A percentile compares a stretch with the other conserved stretches of the same genome.
Conservation (phyloP, 2,797 vertebrate species). For the Halcyon badia region DNA sequence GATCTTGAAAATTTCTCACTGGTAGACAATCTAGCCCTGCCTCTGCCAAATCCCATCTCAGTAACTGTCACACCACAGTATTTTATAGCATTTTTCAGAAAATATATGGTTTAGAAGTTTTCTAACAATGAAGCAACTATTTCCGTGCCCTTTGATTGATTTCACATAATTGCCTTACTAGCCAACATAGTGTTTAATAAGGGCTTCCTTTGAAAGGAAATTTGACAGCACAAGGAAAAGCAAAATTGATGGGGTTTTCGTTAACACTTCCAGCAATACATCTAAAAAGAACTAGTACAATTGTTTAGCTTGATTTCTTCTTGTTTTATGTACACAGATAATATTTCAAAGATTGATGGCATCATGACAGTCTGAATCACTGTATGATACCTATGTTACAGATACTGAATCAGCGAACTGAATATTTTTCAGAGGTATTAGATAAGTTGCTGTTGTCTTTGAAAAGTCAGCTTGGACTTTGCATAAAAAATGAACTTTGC, state of each 20-base stretch:
- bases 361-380: background rate
- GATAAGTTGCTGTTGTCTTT: background rate
- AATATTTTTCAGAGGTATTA: background rate
- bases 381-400: background rate
- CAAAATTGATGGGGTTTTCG: background rate
- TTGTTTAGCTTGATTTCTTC: background rate
- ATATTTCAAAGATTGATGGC: background rate
- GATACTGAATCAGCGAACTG: background rate
- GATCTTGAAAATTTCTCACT: background rate
- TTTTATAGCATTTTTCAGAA: background rate
- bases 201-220: background rate
- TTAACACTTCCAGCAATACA: background rate
- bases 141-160: background rate
- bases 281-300: background rate
- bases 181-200: background rate
- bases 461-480: background rate
- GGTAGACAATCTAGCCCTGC: background rate
- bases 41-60: background rate
- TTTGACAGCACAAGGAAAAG: background rate
- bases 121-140: background rate
- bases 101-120: background rate
- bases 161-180: background rate
- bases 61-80: background rate
- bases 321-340: background rate
- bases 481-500: background rate